These are phyloP conservation scores for Acipenser ruthenus DNA, from an alignment of 2,797 vertebrate genomes.

Conservation along the genomic window DNA sequence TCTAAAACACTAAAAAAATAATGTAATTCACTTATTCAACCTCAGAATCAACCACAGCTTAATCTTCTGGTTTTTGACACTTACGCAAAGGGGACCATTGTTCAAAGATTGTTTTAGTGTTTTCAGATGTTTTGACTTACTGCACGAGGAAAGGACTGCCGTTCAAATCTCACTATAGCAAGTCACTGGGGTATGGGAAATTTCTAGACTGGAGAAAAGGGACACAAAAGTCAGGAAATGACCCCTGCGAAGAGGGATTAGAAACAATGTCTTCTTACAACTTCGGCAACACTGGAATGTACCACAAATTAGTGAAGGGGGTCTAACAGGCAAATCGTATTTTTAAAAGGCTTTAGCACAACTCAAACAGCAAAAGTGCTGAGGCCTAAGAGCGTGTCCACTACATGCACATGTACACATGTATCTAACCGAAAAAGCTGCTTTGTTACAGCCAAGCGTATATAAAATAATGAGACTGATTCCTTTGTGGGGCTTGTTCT, in stretches of 20 bases:
- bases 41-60: no score
- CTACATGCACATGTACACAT: constrained; percentile 12
- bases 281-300: constrained; percentile 56
- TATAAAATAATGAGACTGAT: constrained; percentile 49
- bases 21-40: no score
- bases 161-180: background rate
- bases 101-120: constrained; percentile 71
- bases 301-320: constrained; percentile 44
- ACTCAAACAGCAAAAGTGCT: constrained; percentile 54
- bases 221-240: constrained; percentile 76
- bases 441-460: constrained; percentile 38
- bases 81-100: constrained; percentile 51
- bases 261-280: constrained; percentile 74
- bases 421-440: constrained; percentile 26
- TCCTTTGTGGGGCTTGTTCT: constrained; percentile 55
- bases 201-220: constrained; percentile 43
- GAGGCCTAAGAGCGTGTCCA: constrained; percentile 52
- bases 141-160: background rate
- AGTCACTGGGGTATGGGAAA: constrained; percentile 32
- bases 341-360: constrained; percentile 32
- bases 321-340: constrained; percentile 26
- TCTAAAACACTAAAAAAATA: no score
- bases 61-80: no score
- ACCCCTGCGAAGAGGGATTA: constrained; percentile 62
- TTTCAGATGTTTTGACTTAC: constrained; percentile 62